Evolutionary conservation across 2,797 vertebrate species (phyloP), one percentile per base, ranked within the genome.

Genomic region (Coilia nasus): DNA sequence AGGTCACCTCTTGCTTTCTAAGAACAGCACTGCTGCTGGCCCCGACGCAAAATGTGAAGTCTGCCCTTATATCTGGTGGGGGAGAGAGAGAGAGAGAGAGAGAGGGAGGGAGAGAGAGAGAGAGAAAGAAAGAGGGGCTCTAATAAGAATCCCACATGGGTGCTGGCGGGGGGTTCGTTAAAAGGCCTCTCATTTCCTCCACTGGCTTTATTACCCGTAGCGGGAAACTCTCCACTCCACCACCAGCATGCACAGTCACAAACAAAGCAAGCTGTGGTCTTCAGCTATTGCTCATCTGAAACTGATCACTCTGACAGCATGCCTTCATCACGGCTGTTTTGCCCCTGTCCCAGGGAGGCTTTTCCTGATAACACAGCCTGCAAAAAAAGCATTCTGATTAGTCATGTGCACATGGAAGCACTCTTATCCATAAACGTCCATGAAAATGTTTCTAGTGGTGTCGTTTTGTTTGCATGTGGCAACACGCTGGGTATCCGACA

Each of bases 161-260:
- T 87, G 80, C 41, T 50, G 5, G 41, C 28, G 60, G 44, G 47
- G 46, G 81, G 84, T 86, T 90, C 89, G 90, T 91, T 90, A 90
- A 91, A 92, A 90, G 87, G 87, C 87, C 90, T 90, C 90, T 90
- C 89, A 87, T 92, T 90, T 92, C 89, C 71, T 78, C 6, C 71
- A 21, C 19, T 78, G 35, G 31, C 35, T 78, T 78, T 78, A 78
- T 78, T 78, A 44, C 71, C 71, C 71, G 19, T 35, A 44, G 19
- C 35, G 35, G 35, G 71, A 35, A 64, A 35, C 67, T 41, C 67
- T 75, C 31, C 15, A 35, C 67, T 41, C 67, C 35, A 31, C 12
- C 67, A 75, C 28, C 67, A 75, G 71, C 71, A 41, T 44, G 17
- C 7, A 41, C 71, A 44, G 6, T 44, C 35, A 78, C 35, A 7